A percentile compares a stretch with the other conserved stretches of the same genome.
phyloP scores from a whole-genome alignment of 2,113 vertebrate species.

The Labeo catla region DNA sequence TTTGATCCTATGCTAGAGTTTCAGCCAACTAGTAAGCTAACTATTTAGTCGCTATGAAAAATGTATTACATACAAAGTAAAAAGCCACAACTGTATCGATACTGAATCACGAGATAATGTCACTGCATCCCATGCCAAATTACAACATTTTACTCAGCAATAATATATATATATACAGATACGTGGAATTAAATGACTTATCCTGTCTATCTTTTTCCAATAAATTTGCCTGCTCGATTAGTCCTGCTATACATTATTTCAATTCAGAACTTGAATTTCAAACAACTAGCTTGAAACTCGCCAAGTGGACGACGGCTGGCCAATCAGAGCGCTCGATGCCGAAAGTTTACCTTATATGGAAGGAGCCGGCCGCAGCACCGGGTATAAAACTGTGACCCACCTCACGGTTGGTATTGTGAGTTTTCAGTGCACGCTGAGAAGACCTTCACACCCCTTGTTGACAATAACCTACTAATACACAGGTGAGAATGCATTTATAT shows the following conservation, averaged over 20 bases:
- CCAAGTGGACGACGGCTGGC: conserved; percentile 67
- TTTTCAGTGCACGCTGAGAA: conserved; percentile 45
- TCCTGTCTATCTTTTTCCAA: background rate
- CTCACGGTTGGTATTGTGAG: background rate
- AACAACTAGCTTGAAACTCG: conserved; percentile 59
- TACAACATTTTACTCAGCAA: background rate
- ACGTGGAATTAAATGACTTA: background rate
- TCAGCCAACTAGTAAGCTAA: background rate
- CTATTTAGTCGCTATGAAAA: background rate
- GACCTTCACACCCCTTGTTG: background rate
- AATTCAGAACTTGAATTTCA: conserved; percentile 57
- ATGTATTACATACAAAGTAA: background rate
- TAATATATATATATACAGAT: background rate
- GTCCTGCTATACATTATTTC: conserved; percentile 43
- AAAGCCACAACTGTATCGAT: background rate
- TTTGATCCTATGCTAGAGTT: background rate
- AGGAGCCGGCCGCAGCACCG: conserved; percentile 68
- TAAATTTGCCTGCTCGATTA: conserved; percentile 12
- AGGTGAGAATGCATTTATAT: conserved; percentile 34
- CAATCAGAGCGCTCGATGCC: conserved; percentile 71
- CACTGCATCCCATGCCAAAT: background rate
- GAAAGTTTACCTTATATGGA: conserved; percentile 81
- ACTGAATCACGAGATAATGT: background rate
- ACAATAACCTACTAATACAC: conserved; percentile 39
- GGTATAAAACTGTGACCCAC: conserved; percentile 64